phyloP scores from a whole-genome alignment of 92 coral and sea anemone genomes.

The Parazoanthus darwini region DNA sequence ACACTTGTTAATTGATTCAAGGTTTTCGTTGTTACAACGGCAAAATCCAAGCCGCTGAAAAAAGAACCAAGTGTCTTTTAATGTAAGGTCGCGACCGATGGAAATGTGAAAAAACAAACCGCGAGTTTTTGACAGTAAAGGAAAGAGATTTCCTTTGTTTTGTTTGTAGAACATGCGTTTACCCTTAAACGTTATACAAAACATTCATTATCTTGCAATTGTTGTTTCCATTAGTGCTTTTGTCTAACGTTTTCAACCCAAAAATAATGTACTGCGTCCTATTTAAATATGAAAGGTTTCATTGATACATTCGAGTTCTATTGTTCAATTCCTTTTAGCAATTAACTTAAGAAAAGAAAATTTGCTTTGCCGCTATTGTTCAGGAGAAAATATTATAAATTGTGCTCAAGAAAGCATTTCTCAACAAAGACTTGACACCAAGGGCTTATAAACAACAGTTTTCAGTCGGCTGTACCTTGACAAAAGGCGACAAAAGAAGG shows the following conservation, averaged over 20 bases:
- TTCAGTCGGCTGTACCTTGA: neutral
- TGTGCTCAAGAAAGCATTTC: conserved; percentile 35
- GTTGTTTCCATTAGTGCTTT: conserved; percentile 58
- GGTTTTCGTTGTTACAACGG: conserved; percentile 37
- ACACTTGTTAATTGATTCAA: conserved; percentile 38
- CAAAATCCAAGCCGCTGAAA: conserved; percentile 5
- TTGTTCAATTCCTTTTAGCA: conserved; percentile 66
- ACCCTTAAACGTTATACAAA: conserved; percentile 38
- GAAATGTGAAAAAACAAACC: conserved; percentile 20
- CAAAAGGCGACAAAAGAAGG: neutral
- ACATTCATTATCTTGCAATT: conserved; percentile 37
- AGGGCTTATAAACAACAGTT: conserved; percentile 23
- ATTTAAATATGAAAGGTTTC: conserved; percentile 69
- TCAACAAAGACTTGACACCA: conserved; percentile 54
- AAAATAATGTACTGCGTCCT: conserved; percentile 33
- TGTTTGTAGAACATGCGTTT: neutral
- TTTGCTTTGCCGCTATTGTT: conserved; percentile 54
- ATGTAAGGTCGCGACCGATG: conserved; percentile 35
- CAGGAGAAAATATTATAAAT: conserved; percentile 11
- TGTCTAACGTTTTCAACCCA: conserved; percentile 57
- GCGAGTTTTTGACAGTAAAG: conserved; percentile 20
- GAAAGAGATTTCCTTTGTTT: conserved; percentile 26
- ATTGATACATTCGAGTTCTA: conserved; percentile 45
- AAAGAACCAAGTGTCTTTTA: conserved; percentile 28
- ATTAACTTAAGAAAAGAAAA: conserved; percentile 53